Base-by-base conservation (phyloP, 2,797 vertebrate species). In the Sebastes flavidus region DNA sequence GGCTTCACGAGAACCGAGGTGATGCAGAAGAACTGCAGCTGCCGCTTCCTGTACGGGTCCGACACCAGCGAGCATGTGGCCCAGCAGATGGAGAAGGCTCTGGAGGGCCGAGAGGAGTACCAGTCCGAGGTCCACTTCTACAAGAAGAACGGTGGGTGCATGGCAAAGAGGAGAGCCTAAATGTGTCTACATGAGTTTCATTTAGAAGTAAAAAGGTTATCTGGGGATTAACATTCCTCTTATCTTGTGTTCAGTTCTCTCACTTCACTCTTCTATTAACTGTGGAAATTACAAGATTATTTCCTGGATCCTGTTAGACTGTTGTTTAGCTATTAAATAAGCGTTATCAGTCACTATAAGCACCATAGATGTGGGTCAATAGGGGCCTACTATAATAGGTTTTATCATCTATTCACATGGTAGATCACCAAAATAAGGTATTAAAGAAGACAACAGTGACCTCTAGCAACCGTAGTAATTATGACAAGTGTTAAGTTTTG, bases 11-110 rank as follows among this genome's bases (percentile, higher is more conserved):
- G 98, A 78, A 99, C 97, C 0, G 98, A 99, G 92, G 97, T 99
- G 91, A 99, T 99, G 98, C 98, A 99, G 96, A 99, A 99, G 93
- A 99, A 98, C 90, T 99, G 98, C 93, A 97, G 96, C 92, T 99
- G 98, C 89, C 96, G 91, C 63, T 99, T 99, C 92, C 96, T 99
- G 83, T 96, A 97, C 0, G 98, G 98, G 8, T 86, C 95, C 0
- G 97, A 98, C 93, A 99, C 98, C 89, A 97, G 96, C 3, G 97
- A 99, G 80, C 95, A 96, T 0, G 93, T 96, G 72, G 94, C 97
- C 90, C 97, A 97, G 91, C 91, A 93, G 92, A 96, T 99, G 54
- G 96, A 97, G 91, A 98, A 98, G 92, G 97, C 97, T 0, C 94
- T 99, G 91, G 97, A 99, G 70, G 94, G 97, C 80, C 94, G 96